A percentile compares a stretch with the other conserved stretches of the same genome.
These are phyloP conservation scores for Mylabris sibirica DNA, from an alignment of 2,888 invertebrate species.

Conservation along the genomic window DNA sequence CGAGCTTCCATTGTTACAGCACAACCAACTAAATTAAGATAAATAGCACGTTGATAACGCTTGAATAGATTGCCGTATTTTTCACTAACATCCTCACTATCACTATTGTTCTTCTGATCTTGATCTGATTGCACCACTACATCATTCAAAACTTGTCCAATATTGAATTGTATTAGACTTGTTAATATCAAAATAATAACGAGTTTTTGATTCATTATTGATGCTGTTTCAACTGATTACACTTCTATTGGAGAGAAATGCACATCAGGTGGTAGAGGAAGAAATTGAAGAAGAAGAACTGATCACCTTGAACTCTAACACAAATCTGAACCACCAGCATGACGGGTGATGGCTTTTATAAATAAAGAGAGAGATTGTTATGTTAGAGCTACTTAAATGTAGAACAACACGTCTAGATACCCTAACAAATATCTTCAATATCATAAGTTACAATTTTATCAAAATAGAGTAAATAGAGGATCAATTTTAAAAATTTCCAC, in stretches of 20 bases:
- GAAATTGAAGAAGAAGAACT: constrained; percentile 18
- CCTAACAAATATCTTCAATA: not conserved
- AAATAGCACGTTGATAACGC: constrained; percentile 35
- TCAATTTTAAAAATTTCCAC: not conserved
- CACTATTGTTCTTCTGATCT: not conserved
- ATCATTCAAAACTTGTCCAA: not conserved
- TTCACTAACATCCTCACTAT: not conserved
- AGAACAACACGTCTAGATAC: constrained; percentile 51
- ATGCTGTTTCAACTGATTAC: not conserved
- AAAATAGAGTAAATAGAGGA: not conserved
- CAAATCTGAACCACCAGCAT: constrained; percentile 54
- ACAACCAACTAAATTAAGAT: constrained; percentile 45
- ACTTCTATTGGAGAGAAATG: not conserved
- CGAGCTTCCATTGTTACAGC: constrained; percentile 44
- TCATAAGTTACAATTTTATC: not conserved
- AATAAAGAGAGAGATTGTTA: constrained; percentile 56
- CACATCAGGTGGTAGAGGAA: not conserved
- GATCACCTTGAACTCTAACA: constrained; percentile 56
- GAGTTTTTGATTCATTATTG: not conserved
- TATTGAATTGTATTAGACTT: not conserved
- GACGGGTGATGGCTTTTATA: constrained; percentile 54
- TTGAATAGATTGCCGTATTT: constrained; percentile 6
- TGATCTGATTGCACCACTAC: not conserved
- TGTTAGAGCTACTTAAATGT: constrained; percentile 51
- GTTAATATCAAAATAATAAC: not conserved